Conservation (phyloP, 2,888 invertebrate genomes). For the Yponomeuta plumbellus region DNA sequence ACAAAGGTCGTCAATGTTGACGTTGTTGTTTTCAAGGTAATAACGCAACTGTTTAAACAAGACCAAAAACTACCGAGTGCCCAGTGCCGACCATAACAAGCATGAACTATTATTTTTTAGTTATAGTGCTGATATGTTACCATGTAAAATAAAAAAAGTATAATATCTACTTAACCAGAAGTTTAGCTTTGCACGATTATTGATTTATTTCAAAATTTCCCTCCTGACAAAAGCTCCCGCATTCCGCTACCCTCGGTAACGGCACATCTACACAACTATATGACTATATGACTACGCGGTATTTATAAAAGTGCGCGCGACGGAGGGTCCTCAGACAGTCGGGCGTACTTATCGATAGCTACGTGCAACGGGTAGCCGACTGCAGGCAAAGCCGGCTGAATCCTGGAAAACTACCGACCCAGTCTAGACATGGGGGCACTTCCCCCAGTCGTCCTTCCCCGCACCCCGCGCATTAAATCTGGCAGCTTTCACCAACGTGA, state of each 20-base stretch:
- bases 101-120: too few species aligned
- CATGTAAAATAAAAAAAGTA: too few species aligned
- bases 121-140: too few species aligned
- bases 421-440: constrained; percentile 77
- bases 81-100: too few species aligned
- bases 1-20: too few species aligned
- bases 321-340: constrained; percentile 67
- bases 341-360: constrained; percentile 43
- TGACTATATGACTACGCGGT: constrained; percentile 57
- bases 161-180: too few species aligned
- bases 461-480: constrained; percentile 39
- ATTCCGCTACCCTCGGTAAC: constrained; percentile 35
- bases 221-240: constrained; percentile 45
- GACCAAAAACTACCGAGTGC: too few species aligned
- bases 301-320: constrained; percentile 36
- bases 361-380: constrained; percentile 56
- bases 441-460: constrained; percentile 48
- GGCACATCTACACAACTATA: constrained; percentile 21
- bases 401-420: constrained; percentile 78
- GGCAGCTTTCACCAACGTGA: constrained; percentile 39
- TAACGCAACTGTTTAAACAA: too few species aligned
- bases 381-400: constrained; percentile 73
- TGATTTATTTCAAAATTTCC: constrained; percentile 28
- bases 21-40: too few species aligned
- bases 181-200: background rate